Evolutionary conservation across 2,113 vertebrate species (phyloP).

Genomic region (Murina feae): DNA sequence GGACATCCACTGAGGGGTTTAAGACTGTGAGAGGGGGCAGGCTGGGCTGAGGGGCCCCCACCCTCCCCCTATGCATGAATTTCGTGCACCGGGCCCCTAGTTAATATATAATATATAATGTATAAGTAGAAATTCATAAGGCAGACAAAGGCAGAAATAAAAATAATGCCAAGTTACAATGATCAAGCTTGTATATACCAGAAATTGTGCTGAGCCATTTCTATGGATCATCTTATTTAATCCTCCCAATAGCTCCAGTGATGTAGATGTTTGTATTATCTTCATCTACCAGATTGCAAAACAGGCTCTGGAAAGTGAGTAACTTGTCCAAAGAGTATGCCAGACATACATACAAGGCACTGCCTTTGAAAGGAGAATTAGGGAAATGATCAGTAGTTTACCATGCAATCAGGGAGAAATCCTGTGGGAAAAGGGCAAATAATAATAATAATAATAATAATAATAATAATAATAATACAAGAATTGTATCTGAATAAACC

Average conservation of each 20-base stretch:
- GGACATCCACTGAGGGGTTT: too few species aligned
- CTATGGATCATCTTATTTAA: neutral
- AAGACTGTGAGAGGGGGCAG: too few species aligned
- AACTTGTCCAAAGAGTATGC: neutral
- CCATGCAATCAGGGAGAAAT: neutral
- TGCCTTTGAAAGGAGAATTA: neutral
- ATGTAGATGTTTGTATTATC: neutral
- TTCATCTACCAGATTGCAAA: neutral
- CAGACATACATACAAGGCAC: neutral
- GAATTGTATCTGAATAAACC: neutral
- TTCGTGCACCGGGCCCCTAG: too few species aligned
- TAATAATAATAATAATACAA: neutral
- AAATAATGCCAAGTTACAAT: neutral
- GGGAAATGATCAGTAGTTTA: neutral
- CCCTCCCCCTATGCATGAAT: too few species aligned
- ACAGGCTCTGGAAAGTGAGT: slow-evolving; percentile 1
- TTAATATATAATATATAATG: too few species aligned
- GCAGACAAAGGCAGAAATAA: neutral
- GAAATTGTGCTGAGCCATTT: neutral
- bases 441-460: neutral
- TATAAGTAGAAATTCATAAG: neutral
- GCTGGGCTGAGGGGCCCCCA: too few species aligned
- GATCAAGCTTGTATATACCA: neutral
- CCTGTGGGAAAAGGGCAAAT: neutral
- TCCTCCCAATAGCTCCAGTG: neutral